These are phyloP conservation scores for Syngnathus rostellatus DNA, from an alignment of 2,797 vertebrate genomes.

Conservation along the genomic window DNA sequence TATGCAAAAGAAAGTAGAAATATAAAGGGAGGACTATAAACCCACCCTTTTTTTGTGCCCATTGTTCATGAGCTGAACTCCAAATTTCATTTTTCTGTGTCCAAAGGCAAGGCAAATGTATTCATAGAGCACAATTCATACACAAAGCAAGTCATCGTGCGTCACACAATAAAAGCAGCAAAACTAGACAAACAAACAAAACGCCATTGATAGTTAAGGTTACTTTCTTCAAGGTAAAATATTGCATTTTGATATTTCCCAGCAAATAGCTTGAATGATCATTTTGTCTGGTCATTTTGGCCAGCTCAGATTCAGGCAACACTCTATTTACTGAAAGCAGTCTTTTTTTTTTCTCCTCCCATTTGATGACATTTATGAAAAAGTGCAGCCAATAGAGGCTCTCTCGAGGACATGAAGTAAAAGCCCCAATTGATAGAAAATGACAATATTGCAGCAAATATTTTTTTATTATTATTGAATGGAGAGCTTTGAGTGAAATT, in stretches of 20 bases:
- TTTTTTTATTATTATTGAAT: conserved; percentile 45
- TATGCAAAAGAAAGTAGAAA: not conserved
- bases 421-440: conserved; percentile 43
- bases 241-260: not conserved
- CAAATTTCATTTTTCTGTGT: too few relatives aligned
- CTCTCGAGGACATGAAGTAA: conserved; percentile 39
- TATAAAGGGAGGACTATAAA: too few relatives aligned
- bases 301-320: conserved; percentile 13
- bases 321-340: not conserved
- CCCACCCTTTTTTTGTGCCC: too few relatives aligned
- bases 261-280: not conserved
- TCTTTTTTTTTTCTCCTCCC: conserved; percentile 39
- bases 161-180: too few relatives aligned
- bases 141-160: too few relatives aligned
- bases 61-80: too few relatives aligned
- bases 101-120: too few relatives aligned
- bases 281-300: conserved; percentile 17
- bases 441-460: conserved; percentile 41
- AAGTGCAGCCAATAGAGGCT: conserved; percentile 34
- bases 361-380: conserved; percentile 67
- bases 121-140: too few relatives aligned
- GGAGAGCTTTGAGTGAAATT: conserved; percentile 48
- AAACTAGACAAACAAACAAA: too few relatives aligned
- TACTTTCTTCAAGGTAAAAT: not conserved
- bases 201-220: too few relatives aligned